Conservation (phyloP, 2,797 vertebrate species). For the Tapirus indicus region DNA sequence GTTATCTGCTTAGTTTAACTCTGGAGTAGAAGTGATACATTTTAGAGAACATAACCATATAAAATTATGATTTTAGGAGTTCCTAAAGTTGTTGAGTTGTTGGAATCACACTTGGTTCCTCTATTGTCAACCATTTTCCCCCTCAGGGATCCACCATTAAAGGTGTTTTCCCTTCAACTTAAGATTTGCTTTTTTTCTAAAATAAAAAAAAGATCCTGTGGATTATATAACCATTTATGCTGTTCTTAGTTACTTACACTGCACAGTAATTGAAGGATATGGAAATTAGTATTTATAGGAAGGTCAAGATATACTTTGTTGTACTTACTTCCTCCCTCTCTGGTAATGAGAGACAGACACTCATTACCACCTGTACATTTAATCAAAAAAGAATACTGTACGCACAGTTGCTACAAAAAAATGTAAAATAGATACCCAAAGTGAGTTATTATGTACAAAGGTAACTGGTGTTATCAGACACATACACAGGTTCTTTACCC, state of each 20-base stretch:
- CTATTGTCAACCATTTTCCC: background rate
- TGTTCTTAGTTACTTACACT: background rate
- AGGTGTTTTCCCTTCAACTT: background rate
- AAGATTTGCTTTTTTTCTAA: constrained; percentile 22
- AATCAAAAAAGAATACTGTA: background rate
- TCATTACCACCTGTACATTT: background rate
- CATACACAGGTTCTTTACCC: too few species aligned
- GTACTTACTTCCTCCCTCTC: background rate
- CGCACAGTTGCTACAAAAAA: background rate
- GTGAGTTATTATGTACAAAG: background rate
- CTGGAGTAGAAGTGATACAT: background rate
- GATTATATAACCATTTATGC: background rate
- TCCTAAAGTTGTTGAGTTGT: background rate
- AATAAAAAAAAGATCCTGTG: background rate
- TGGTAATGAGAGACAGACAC: background rate
- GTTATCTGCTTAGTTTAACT: background rate
- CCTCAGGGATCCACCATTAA: background rate
- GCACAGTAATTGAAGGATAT: background rate
- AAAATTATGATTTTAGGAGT: background rate
- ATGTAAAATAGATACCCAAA: background rate
- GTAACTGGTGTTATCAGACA: background rate
- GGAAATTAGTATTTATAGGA: background rate
- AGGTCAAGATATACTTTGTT: background rate
- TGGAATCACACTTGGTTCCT: background rate
- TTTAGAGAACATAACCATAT: background rate